Conservation (phyloP, 2,797 vertebrate genomes). For the Sebastes kiyomatsui region DNA sequence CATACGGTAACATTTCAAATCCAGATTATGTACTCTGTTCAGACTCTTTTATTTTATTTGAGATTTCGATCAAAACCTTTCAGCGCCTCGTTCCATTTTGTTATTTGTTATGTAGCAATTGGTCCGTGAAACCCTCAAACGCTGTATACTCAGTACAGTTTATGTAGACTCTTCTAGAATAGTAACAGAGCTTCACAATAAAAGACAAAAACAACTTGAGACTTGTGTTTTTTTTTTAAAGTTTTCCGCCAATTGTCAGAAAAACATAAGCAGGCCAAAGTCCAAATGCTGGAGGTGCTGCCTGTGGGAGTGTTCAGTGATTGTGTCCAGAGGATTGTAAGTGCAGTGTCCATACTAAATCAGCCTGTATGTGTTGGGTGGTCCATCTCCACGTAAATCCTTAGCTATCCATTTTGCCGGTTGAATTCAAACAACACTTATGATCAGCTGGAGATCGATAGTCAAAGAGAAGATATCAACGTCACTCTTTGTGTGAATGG, state of each 20-base stretch:
- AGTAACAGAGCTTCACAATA: not conserved
- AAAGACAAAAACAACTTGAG: not conserved
- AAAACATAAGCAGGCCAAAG: not conserved
- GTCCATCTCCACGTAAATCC: not conserved
- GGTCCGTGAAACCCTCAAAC: not conserved
- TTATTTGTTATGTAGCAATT: not conserved
- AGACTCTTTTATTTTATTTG: not conserved
- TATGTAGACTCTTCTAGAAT: not conserved
- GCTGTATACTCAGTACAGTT: not conserved
- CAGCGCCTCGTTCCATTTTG: not conserved
- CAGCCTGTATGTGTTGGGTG: not conserved
- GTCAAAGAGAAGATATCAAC: not conserved
- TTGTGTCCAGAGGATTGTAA: not conserved
- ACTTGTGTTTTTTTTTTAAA: fast-evolving
- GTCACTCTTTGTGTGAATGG: not conserved
- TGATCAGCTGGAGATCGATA: not conserved
- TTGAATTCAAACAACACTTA: not conserved
- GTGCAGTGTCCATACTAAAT: not conserved
- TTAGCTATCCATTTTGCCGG: not conserved
- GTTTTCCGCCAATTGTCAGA: not conserved
- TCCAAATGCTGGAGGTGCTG: not conserved
- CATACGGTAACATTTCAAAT: not conserved
- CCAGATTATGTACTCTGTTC: not conserved
- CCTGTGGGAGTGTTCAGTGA: not conserved
- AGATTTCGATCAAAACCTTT: not conserved